Base-by-base conservation (phyloP, 2,113 vertebrate genomes). In the Poeciliopsis turrubarensis region DNA sequence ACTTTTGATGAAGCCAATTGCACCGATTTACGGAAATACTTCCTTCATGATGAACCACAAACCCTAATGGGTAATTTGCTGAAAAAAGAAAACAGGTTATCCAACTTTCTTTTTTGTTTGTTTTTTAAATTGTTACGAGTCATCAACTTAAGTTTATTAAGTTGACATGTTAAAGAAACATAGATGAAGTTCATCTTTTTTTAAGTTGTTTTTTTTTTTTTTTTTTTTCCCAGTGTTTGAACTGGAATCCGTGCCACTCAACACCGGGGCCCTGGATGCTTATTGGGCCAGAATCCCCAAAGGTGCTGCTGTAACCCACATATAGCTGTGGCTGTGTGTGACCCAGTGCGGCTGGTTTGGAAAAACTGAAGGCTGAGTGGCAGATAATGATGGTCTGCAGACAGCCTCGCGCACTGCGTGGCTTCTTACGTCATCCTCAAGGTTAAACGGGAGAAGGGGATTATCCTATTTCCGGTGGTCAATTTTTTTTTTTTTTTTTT, bases 381-480 rank as follows among this genome's bases (percentile, higher is more conserved):
- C 73, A 51, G 32, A 27, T 13, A 77, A 75, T 72, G 78, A 86
- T 89, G 72, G 65, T 87, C 69, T 61, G n/a, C 68, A 41, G 32
- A 70, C 60, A 81, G 79, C 76, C 61, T 75, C 74, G 73, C 70
- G 73, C 84, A 62, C 31, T 71, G 69, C 79, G 78, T 11, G 86
- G 86, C 89, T 78, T 89, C 86, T 92, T 90, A 90, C 73, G 88
- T 88, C 90, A 89, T 81, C 51, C 77, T 71, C 73, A 84, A 86
- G 90, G 89, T 91, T 87, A 82, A 75, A 70, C 51, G 2, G 31
- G 71, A 83, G 68, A 82, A 22, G 81, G 83, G 83, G 89, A 90
- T 92, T 91, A 91, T 87, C 86, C 87, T 89, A 86, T 85, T 89
- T 88, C 62, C 75, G 78, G 81, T 88, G 81, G 82, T 91, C 85